A percentile compares a stretch with the other conserved stretches of the same genome.
Conservation (phyloP, 2,888 invertebrate genomes). For the Lochmaea crataegi region DNA sequence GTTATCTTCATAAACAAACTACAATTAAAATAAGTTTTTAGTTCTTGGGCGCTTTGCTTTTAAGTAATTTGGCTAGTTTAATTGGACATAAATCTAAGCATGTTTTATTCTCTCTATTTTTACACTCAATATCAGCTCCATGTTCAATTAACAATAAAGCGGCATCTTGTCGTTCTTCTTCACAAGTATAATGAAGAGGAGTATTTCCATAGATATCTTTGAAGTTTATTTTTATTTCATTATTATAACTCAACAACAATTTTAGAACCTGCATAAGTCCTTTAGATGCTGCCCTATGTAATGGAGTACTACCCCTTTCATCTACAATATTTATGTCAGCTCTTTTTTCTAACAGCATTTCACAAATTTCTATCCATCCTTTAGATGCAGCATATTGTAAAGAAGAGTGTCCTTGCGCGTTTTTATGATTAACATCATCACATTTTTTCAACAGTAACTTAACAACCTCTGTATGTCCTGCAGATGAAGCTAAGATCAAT, state of each 20-base stretch:
- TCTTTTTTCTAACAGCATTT: constrained; percentile 73
- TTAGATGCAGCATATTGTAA: constrained; percentile 90
- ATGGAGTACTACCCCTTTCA: constrained; percentile 76
- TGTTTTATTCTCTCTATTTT: constrained; percentile 75
- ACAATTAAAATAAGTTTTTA: neutral
- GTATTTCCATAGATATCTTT: constrained; percentile 81
- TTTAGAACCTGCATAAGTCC: constrained; percentile 77
- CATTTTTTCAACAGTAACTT: constrained; percentile 74
- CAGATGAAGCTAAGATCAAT: constrained; percentile 82
- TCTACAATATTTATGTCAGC: constrained; percentile 79
- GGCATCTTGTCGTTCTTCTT: constrained; percentile 78
- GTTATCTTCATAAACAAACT: neutral
- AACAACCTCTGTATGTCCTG: constrained; percentile 78
- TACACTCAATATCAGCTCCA: constrained; percentile 71
- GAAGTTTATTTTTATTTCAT: constrained; percentile 69
- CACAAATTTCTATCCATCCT: constrained; percentile 80
- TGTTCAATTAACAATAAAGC: constrained; percentile 74
- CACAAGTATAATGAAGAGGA: constrained; percentile 85
- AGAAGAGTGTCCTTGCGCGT: constrained; percentile 80
- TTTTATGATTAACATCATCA: constrained; percentile 80
- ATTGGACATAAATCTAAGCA: constrained; percentile 71
- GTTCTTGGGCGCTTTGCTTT: constrained; percentile 33
- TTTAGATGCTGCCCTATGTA: constrained; percentile 84
- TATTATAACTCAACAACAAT: constrained; percentile 71
- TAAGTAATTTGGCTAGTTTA: constrained; percentile 47